Evolutionary conservation across 2,888 invertebrate species (phyloP), one percentile per base, ranked within the genome.

Genomic region (Macrosoma leucophasiata): DNA sequence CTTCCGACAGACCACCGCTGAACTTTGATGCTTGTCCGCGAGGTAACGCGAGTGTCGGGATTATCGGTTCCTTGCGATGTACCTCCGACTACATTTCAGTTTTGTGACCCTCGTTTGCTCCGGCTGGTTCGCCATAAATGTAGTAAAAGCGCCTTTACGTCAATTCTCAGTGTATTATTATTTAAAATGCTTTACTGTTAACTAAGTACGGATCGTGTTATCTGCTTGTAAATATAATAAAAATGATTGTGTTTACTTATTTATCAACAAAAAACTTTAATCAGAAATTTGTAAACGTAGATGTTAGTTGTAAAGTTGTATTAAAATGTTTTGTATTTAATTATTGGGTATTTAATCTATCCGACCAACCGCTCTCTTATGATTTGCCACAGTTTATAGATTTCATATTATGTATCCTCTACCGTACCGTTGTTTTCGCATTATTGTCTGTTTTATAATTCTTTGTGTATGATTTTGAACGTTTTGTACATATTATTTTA

Each of bases 161-260:
- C 81, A 79, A 79, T 79, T 84, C 82, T 84, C 82, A 81, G 82
- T 82, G 82, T 82, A 81, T 82, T 79, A 81, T 79, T 73, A 81
- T 82, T 82, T 81, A 82, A 77, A 70, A 78, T 68, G 82, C 82
- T 84, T 82, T 69, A 79, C 57, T 74, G 62, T 74, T 74, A 58
- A 56, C 62, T 69, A 74, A 77, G 78, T 75, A 73, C 62, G 69
- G 62, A 73, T 75, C 70, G 68, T 72, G 75, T 79, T 81, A 77
- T 76, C 63, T 72, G 84, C 82, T 81, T 84, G 84, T 84, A 84
- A 79, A 84, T 84, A 84, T 78, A 73, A 71, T 74, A 67, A 69
- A 67, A 65, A n/a, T n/a, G n/a, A n/a, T 71, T 71, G 70, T 79
- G 75, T 82, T 79, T 78, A 79, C 77, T 81, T 84, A 82, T 81